phyloP scores from a whole-genome alignment of 2,888 invertebrate genomes.

The Dasypogon diadema region DNA sequence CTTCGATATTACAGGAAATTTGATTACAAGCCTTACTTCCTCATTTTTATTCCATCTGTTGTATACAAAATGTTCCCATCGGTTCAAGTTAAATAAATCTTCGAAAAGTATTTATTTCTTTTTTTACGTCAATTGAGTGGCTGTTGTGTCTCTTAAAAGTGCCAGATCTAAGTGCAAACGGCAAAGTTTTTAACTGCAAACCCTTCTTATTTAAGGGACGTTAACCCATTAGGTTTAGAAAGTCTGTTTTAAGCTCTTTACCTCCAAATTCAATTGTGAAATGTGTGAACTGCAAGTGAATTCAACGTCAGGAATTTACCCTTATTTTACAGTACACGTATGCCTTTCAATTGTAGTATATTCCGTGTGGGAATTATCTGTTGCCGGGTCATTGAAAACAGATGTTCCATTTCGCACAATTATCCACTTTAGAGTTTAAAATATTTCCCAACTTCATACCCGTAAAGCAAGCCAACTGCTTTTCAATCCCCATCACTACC shows the following conservation, averaged over 20 bases:
- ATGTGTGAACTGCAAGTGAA: conserved; percentile 21
- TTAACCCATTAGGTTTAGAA: conserved; percentile 35
- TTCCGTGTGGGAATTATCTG: conserved; percentile 23
- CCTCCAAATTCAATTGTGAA: conserved; percentile 34
- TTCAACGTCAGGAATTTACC: conserved; percentile 22
- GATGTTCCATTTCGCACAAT: conserved; percentile 52
- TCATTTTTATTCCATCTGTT: no score
- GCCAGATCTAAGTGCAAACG: background rate
- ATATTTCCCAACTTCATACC: conserved; percentile 48
- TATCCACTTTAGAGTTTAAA: conserved; percentile 53
- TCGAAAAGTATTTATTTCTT: background rate
- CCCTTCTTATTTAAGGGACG: conserved; percentile 34
- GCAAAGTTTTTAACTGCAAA: conserved; percentile 32
- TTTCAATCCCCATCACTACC: background rate
- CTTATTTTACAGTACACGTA: background rate
- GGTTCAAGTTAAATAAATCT: background rate
- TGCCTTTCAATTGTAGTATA: background rate
- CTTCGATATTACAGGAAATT: no score
- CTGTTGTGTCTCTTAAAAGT: no score
- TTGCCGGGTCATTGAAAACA: conserved; percentile 25
- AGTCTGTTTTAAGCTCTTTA: conserved; percentile 46
- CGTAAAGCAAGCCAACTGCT: background rate
- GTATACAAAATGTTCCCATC: no score
- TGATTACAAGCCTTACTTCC: no score
- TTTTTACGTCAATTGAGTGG: no score